Percentiles rank a stretch among this genome's conserved stretches.
These are phyloP conservation scores for Ramazzottius varieornatus DNA, from an alignment of 2,888 invertebrate species.

Conservation along the genomic window DNA sequence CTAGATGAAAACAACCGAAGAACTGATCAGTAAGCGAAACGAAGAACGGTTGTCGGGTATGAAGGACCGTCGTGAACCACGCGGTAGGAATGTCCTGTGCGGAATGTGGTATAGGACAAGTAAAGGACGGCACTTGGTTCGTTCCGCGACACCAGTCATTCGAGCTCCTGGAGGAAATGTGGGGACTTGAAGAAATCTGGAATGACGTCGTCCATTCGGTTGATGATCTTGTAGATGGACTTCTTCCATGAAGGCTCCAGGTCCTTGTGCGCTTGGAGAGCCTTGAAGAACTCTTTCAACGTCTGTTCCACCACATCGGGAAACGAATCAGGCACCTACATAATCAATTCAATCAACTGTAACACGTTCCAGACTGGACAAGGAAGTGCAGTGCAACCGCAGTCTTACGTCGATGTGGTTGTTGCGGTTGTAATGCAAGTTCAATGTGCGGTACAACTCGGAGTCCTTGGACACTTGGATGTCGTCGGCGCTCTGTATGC, in stretches of 20 bases:
- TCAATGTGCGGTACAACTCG: slow-evolving; percentile 86
- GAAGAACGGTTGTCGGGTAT: too few relatives aligned
- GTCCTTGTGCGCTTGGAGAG: slow-evolving; percentile 84
- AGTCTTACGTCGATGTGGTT: slow-evolving; percentile 59
- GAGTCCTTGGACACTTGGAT: slow-evolving; percentile 77
- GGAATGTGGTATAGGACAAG: too few relatives aligned
- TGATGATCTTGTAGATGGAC: slow-evolving; percentile 98
- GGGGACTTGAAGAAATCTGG: slow-evolving; percentile 99
- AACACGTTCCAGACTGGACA: too few relatives aligned
- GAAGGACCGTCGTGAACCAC: too few relatives aligned
- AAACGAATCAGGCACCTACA: slow-evolving; percentile 86
- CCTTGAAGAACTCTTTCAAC: slow-evolving; percentile 90
- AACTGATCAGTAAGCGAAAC: too few relatives aligned
- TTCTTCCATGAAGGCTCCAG: slow-evolving; percentile 98
- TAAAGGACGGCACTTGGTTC: too few relatives aligned
- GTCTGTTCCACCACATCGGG: slow-evolving; percentile 90
- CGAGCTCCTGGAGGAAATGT: slow-evolving; percentile 93
- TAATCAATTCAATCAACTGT: too few relatives aligned
- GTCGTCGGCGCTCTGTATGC: slow-evolving; percentile 68
- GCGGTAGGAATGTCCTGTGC: too few relatives aligned
- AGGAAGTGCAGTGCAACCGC: neutral
- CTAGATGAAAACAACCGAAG: too few relatives aligned
- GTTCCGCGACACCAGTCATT: slow-evolving; percentile 36
- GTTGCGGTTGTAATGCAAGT: slow-evolving; percentile 94
- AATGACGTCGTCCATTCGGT: slow-evolving; percentile 88